Base-by-base conservation (phyloP, 2,888 invertebrate species). In the Clepsis dumicolana region DNA sequence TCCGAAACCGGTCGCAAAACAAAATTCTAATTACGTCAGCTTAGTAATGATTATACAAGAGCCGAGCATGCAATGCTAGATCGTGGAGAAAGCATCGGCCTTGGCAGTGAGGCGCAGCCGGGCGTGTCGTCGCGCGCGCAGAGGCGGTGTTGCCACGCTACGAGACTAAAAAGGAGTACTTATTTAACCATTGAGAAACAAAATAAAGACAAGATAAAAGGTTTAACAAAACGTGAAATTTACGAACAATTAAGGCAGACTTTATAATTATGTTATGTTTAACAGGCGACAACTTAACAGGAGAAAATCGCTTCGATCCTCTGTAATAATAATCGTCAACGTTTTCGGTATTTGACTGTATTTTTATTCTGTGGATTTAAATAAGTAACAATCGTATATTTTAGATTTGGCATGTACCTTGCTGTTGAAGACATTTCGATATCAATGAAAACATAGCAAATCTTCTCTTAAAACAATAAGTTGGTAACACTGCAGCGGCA, bases 11-110 rank as follows among this genome's bases (percentile, higher is more conserved):
- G 48, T 66, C 66, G 48, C 54, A 61, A 67, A 67, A 81, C 82
- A 80, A 79, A 83, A 87, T 84, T 85, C 84, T 84, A 84, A 85
- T 89, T 88, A 88, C 88, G 84, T 88, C 85, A 87, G 78, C 80
- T 83, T 85, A 83, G 74, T 76, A 77, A 77, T 74, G 61, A 73
- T 80, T 84, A 85, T 84, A 85, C 87, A 82, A 82, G 77, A 78
- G 80, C 77, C 78, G 79, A 77, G 80, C 77, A 81, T 87, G 87
- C 88, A 89, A 89, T 81, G 80, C 80, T 82, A 79, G 82, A 82
- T 80, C 77, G 82, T 78, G 84, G 91, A 90, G 92, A 93, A 92
- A 91, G 92, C 91, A 85, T 74, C 81, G 91, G 89, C 92, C 92
- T 93, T 93, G 92, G 90, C 92, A 90, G 83, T 93, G 92, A 88